phyloP scores from a whole-genome alignment of 2,888 invertebrate genomes.

The Lasioglossum leucozonium region DNA sequence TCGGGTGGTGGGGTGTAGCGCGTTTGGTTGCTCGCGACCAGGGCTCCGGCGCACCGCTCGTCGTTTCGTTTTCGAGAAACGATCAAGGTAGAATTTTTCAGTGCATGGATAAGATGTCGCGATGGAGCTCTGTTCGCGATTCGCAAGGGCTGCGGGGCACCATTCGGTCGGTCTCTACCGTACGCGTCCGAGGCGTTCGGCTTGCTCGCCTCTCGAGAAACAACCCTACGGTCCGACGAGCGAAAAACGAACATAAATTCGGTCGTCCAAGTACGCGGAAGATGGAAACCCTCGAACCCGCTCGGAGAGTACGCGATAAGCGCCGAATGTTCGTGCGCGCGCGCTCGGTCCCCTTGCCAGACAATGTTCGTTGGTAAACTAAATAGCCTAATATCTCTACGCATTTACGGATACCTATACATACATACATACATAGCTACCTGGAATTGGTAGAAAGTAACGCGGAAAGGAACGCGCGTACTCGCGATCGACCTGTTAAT shows the following conservation, averaged over 20 bases:
- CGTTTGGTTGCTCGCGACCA: neutral
- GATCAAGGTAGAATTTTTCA: neutral
- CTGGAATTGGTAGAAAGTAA: constrained; percentile 27
- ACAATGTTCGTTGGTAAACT: constrained; percentile 20
- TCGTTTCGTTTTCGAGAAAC: neutral
- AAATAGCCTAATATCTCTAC: constrained; percentile 29
- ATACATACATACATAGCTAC: constrained; percentile 28
- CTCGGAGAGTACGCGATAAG: neutral
- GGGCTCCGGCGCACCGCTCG: neutral
- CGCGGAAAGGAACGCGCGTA: constrained; percentile 25
- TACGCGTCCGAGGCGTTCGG: neutral
- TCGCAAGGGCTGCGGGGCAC: neutral
- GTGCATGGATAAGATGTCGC: neutral
- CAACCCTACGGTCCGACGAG: neutral
- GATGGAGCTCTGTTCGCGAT: neutral
- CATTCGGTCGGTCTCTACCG: neutral
- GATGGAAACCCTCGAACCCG: neutral
- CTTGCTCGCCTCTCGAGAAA: neutral
- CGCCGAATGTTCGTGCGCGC: neutral
- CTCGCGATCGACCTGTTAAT: constrained; percentile 15
- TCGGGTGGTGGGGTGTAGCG: constrained; percentile 67
- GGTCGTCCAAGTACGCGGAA: neutral
- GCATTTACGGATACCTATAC: constrained; percentile 17
- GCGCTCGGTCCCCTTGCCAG: neutral
- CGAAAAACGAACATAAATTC: neutral